A percentile compares a stretch with the other conserved stretches of the same genome.
These are phyloP conservation scores for Netelia virgata DNA, from an alignment of 2,888 invertebrate species.

Conservation along the genomic window DNA sequence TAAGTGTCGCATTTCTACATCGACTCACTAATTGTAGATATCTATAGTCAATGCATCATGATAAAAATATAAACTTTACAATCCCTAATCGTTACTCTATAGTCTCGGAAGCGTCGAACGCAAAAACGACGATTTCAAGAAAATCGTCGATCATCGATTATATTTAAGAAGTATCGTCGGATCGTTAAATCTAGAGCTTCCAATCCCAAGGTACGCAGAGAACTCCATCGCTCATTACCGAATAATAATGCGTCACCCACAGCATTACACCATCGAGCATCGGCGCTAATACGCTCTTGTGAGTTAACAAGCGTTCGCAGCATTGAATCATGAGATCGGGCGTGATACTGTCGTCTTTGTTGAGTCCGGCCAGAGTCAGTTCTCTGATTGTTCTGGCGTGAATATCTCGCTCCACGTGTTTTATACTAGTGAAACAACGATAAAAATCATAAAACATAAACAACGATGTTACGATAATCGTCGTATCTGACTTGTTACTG, in stretches of 20 bases:
- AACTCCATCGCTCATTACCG: slow-evolving; percentile 95
- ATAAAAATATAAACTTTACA: slow-evolving; percentile 60
- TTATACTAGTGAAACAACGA: slow-evolving; percentile 87
- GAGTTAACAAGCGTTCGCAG: slow-evolving; percentile 89
- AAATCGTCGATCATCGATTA: neutral
- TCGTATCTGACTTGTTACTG: neutral
- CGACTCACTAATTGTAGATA: slow-evolving; percentile 11
- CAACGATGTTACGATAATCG: no score
- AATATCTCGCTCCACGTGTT: slow-evolving; percentile 92
- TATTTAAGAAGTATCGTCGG: slow-evolving; percentile 10
- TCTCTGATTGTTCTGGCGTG: slow-evolving; percentile 89
- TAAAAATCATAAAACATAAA: slow-evolving; percentile 18
- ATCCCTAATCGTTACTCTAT: slow-evolving; percentile 29
- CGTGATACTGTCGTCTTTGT: slow-evolving; percentile 96
- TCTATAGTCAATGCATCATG: slow-evolving; percentile 22
- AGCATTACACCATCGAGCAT: slow-evolving; percentile 90
- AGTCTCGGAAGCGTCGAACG: slow-evolving; percentile 9
- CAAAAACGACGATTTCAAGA: neutral
- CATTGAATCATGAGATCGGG: slow-evolving; percentile 96
- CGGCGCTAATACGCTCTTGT: slow-evolving; percentile 84
- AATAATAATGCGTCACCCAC: slow-evolving; percentile 95
- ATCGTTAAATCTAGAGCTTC: slow-evolving; percentile 85
- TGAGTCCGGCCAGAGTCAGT: slow-evolving; percentile 90
- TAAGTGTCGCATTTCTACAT: neutral
- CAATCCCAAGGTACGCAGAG: slow-evolving; percentile 98